phyloP scores from a whole-genome alignment of 2,797 vertebrate species.

The Streptopelia turtur region DNA sequence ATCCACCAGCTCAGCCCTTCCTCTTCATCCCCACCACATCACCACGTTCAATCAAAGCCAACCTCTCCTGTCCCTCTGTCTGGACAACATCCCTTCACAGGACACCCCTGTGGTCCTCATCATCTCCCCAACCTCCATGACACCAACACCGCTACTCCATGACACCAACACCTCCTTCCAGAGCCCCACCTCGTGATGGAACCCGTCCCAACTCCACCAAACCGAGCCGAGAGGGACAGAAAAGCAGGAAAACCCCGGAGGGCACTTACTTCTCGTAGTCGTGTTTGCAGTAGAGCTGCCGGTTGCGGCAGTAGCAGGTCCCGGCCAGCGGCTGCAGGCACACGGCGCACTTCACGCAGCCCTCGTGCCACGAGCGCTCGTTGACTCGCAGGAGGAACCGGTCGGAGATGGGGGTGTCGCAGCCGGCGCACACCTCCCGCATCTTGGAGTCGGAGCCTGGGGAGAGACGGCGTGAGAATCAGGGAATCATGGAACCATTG shows the following conservation, averaged over 20 bases:
- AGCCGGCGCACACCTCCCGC: slow-evolving; percentile 88
- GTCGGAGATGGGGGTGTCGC: slow-evolving; percentile 87
- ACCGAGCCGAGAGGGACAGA: no score
- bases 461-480: no score
- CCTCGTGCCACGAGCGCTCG: slow-evolving; percentile 91
- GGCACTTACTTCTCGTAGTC: slow-evolving; percentile 92
- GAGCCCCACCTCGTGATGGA: background rate
- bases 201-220: background rate
- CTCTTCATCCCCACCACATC: accelerated
- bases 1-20: background rate
- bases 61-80: accelerated
- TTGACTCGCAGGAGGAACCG: slow-evolving; percentile 90
- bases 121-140: accelerated
- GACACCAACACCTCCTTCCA: background rate
- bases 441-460: slow-evolving; percentile 75
- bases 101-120: background rate
- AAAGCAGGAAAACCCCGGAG: accelerated
- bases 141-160: background rate
- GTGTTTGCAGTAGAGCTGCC: slow-evolving; percentile 90
- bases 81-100: background rate
- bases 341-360: slow-evolving; percentile 88
- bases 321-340: slow-evolving; percentile 87
- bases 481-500: no score
- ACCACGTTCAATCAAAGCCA: accelerated
- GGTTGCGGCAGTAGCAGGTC: slow-evolving; percentile 89